Conservation (phyloP, 2,888 invertebrate species). For the Chydorus sphaericus region DNA sequence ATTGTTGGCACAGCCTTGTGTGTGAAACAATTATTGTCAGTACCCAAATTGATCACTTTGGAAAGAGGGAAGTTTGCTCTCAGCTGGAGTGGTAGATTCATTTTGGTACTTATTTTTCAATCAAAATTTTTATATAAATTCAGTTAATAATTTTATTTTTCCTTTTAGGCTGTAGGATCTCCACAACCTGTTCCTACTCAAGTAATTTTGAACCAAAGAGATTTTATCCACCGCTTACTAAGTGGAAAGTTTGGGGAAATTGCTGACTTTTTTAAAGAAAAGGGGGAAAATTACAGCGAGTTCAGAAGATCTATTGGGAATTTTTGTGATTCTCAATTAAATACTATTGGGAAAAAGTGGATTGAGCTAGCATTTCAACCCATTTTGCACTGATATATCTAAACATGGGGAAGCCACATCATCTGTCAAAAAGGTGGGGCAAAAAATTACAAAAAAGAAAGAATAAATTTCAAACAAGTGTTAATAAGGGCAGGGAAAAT, state of each 20-base stretch:
- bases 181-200: constrained; percentile 2
- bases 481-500: background rate
- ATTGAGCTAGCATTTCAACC: background rate
- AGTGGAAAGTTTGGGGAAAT: constrained; percentile 4
- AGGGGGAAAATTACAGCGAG: background rate
- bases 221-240: constrained; percentile 3
- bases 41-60: constrained; percentile 1
- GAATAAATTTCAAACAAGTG: background rate
- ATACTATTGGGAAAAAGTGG: constrained; percentile 5
- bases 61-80: constrained; percentile 8
- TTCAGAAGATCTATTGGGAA: background rate
- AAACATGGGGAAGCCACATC: background rate
- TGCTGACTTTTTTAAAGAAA: background rate
- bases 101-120: background rate
- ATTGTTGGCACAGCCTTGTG: constrained; percentile 7
- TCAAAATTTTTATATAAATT: background rate
- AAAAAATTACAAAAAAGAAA: background rate
- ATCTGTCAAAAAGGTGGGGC: background rate
- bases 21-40: background rate
- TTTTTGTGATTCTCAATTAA: constrained; percentile 4
- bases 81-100: constrained; percentile 7
- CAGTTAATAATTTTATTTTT: background rate
- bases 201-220: constrained; percentile 3
- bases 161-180: constrained; percentile 7
- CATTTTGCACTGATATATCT: background rate